Conservation (phyloP, 92 coral and sea anemone genomes). For the Phymanthus crucifer region DNA sequence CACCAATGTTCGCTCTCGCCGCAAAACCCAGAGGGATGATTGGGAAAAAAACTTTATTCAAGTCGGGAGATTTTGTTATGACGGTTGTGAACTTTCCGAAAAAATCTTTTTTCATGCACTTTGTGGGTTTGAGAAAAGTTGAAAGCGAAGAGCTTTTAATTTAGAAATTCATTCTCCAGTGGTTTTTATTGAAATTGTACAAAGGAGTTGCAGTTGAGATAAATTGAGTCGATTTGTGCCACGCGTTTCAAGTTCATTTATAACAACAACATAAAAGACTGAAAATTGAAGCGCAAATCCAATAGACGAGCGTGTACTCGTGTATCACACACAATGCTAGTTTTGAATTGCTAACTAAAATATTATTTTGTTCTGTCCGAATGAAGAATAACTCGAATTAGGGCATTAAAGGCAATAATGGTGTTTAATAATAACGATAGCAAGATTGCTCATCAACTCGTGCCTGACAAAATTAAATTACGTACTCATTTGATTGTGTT, state of each 20-base stretch:
- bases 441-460: not conserved
- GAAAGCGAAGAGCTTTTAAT: not conserved
- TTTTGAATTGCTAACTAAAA: slow-evolving; percentile 9
- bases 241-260: slow-evolving; percentile 4
- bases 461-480: slow-evolving; percentile 21
- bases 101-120: not conserved
- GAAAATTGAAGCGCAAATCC: not conserved
- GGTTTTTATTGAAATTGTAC: slow-evolving; percentile 4
- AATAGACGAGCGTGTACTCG: not conserved
- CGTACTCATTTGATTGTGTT: slow-evolving; percentile 34
- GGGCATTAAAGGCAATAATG: slow-evolving; percentile 8
- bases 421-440: slow-evolving; percentile 12
- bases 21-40: slow-evolving; percentile 21
- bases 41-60: not conserved
- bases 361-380: not conserved
- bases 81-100: slow-evolving; percentile 12
- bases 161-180: not conserved
- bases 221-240: not conserved
- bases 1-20: slow-evolving; percentile 15
- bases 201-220: not conserved
- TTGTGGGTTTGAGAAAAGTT: slow-evolving; percentile 6
- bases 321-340: not conserved
- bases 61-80: slow-evolving; percentile 1
- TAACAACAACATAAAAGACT: not conserved
- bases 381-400: slow-evolving; percentile 8